Evolutionary conservation across 2,113 vertebrate species (phyloP).

Genomic region (Osmerus mordax): DNA sequence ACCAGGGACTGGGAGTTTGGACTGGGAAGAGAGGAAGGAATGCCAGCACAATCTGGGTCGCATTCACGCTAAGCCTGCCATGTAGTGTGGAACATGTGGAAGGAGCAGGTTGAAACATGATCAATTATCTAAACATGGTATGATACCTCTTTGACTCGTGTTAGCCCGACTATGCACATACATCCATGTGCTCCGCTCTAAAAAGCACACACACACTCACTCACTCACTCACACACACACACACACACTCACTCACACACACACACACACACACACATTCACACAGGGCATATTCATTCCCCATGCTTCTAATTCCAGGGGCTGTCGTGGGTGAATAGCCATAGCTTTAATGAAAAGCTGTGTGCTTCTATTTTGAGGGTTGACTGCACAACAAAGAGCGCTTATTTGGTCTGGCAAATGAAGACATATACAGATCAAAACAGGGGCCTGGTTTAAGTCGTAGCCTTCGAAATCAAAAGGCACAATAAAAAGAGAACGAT

Average conservation of each 20-base stretch:
- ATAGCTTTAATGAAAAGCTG: slow-evolving; percentile 34
- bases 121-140: too few species aligned
- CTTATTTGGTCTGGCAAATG: slow-evolving; percentile 22
- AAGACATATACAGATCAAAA: slow-evolving; percentile 26
- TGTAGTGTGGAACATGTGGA: too few species aligned
- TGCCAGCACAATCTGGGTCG: too few species aligned
- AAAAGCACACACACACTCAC: neutral
- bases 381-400: slow-evolving; percentile 17
- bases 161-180: neutral
- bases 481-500: slow-evolving; percentile 35
- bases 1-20: too few species aligned
- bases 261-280: neutral
- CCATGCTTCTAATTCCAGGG: slow-evolving; percentile 18
- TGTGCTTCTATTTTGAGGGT: slow-evolving; percentile 21
- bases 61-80: too few species aligned
- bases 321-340: slow-evolving; percentile 18
- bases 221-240: slow-evolving; percentile 1
- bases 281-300: slow-evolving; percentile 16
- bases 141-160: too few species aligned
- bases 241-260: neutral
- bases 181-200: neutral
- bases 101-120: too few species aligned
- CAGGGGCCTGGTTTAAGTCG: slow-evolving; percentile 16
- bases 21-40: too few species aligned
- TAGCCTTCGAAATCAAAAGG: slow-evolving; percentile 25